A percentile compares a stretch with the other conserved stretches of the same genome.
These are phyloP conservation scores for Mesorhabditis spiculigera DNA, from an alignment of 2,888 invertebrate genomes.

Conservation along the genomic window DNA sequence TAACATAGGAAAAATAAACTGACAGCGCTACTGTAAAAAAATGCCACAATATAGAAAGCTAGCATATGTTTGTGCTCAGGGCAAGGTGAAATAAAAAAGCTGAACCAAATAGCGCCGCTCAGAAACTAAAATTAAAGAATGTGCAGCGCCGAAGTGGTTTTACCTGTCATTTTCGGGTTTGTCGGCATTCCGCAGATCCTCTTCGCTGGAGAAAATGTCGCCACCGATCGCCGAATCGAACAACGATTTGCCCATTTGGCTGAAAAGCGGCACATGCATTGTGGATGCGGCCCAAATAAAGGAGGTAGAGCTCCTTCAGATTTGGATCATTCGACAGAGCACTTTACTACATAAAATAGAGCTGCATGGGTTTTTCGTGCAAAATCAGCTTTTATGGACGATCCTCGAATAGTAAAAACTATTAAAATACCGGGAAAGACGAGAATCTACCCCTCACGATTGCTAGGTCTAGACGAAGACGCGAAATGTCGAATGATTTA, in stretches of 20 bases:
- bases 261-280: constrained; percentile 9
- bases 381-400: too few relatives aligned
- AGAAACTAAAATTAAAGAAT: too few relatives aligned
- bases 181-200: constrained; percentile 15
- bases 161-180: too few relatives aligned
- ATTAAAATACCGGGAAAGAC: too few relatives aligned
- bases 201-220: constrained; percentile 37
- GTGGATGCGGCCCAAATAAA: neutral
- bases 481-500: too few relatives aligned
- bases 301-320: neutral
- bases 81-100: neutral
- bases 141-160: too few relatives aligned
- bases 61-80: neutral
- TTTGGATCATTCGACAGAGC: too few relatives aligned
- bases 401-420: too few relatives aligned
- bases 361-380: too few relatives aligned
- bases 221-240: constrained; percentile 47
- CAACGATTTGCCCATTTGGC: constrained; percentile 31
- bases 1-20: neutral
- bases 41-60: neutral
- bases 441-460: too few relatives aligned
- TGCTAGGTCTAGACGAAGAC: too few relatives aligned
- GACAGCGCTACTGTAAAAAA: neutral
- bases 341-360: too few relatives aligned
- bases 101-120: neutral